Evolutionary conservation across 2,797 vertebrate genomes (phyloP).

Genomic region (Lepidocolaptes lacrymiger): DNA sequence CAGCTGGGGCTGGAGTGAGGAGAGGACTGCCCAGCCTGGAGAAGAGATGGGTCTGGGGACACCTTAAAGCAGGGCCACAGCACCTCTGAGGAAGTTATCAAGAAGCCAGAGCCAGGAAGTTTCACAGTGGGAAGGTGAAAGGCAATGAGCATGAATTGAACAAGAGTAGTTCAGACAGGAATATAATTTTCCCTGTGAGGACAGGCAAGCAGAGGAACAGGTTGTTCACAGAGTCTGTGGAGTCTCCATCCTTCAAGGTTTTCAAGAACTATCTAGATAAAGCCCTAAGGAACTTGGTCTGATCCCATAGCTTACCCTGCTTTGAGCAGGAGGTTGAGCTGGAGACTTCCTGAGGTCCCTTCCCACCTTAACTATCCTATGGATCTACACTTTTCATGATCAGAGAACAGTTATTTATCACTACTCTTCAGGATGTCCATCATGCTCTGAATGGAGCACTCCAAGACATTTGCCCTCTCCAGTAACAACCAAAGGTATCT

Average conservation of each 20-base stretch:
- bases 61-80: neutral
- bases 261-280: neutral
- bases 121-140: neutral
- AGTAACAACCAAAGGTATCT: neutral
- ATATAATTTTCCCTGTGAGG: neutral
- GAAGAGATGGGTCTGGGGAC: neutral
- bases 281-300: neutral
- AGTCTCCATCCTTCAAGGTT: neutral
- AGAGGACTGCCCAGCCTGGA: neutral
- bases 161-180: neutral
- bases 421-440: neutral
- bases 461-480: neutral
- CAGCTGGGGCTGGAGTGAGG: neutral
- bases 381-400: neutral
- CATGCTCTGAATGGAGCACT: neutral
- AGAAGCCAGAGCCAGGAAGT: neutral
- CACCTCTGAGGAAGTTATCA: neutral
- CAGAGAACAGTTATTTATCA: neutral
- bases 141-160: neutral
- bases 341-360: neutral
- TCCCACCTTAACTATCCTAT: neutral
- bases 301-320: neutral
- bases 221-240: neutral
- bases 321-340: neutral
- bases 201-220: neutral